Percentiles rank a stretch among this genome's conserved stretches.
Conservation (phyloP, 2,797 vertebrate species). For the Neosilurus hyrtlii region DNA sequence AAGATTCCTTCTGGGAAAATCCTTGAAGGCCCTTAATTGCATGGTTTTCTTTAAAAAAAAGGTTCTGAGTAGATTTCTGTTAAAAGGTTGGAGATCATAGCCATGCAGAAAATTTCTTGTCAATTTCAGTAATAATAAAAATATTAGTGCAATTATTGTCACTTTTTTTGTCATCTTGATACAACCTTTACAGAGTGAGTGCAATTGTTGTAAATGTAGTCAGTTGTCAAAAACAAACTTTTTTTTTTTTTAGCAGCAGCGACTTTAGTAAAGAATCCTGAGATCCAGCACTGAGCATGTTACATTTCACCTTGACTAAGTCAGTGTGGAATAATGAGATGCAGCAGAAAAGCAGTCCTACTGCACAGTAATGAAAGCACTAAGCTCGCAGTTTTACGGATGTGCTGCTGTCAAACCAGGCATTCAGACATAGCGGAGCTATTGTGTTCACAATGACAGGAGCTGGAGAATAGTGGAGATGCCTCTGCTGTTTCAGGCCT, state of each 20-base stretch:
- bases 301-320: not conserved
- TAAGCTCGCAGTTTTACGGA: slow-evolving; percentile 20
- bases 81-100: not conserved
- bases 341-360: slow-evolving; percentile 4
- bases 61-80: not conserved
- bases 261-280: not conserved
- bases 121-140: not conserved
- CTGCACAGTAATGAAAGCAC: not conserved
- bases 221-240: too few species aligned
- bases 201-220: not conserved
- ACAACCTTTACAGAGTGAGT: not conserved
- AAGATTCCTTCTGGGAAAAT: not conserved
- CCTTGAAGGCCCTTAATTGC: not conserved
- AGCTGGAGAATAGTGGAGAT: slow-evolving; percentile 45
- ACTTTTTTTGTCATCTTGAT: not conserved
- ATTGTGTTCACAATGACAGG: slow-evolving; percentile 56
- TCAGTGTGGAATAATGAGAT: slow-evolving; percentile 17
- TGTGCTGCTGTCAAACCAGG: slow-evolving; percentile 30
- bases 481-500: slow-evolving; percentile 41
- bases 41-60: not conserved
- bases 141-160: not conserved
- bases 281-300: not conserved
- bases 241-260: not conserved
- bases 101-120: not conserved
- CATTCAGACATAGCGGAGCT: slow-evolving; percentile 41